Evolutionary conservation across 2,888 invertebrate species (phyloP).

Genomic region (Cheilosia pagana): DNA sequence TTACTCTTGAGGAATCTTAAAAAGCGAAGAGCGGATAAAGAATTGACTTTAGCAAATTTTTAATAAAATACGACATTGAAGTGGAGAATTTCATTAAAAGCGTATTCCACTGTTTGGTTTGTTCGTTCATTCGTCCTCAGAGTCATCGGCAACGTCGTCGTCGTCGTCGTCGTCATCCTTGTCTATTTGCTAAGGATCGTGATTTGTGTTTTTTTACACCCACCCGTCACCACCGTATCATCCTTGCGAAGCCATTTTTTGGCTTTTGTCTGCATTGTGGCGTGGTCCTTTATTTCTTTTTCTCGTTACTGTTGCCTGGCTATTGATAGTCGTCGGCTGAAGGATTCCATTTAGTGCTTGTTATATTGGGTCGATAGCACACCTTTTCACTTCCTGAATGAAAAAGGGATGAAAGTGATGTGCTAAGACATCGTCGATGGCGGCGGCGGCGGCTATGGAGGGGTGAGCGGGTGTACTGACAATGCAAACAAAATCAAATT

Average conservation of each 20-base stretch:
- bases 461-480: conserved; percentile 51
- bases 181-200: conserved; percentile 73
- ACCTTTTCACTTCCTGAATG: conserved; percentile 72
- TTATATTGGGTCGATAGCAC: conserved; percentile 75
- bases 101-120: conserved; percentile 72
- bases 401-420: conserved; percentile 64
- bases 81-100: conserved; percentile 78
- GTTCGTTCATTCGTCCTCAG: conserved; percentile 67
- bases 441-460: neutral
- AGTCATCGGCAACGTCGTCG: conserved; percentile 51
- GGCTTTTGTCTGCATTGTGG: conserved; percentile 46
- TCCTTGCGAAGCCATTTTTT: conserved; percentile 56
- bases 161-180: conserved; percentile 36
- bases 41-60: conserved; percentile 79
- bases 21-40: conserved; percentile 76
- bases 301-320: conserved; percentile 37
- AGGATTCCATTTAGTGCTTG: conserved; percentile 68
- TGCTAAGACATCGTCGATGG: conserved; percentile 9
- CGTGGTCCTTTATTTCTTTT: conserved; percentile 43
- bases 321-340: conserved; percentile 65
- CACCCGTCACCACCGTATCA: conserved; percentile 13
- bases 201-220: conserved; percentile 65
- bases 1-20: conserved; percentile 76
- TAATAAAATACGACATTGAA: conserved; percentile 79
- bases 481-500: conserved; percentile 74